phyloP scores from a whole-genome alignment of 2,888 invertebrate species.

The Margaritifera margaritifera region DNA sequence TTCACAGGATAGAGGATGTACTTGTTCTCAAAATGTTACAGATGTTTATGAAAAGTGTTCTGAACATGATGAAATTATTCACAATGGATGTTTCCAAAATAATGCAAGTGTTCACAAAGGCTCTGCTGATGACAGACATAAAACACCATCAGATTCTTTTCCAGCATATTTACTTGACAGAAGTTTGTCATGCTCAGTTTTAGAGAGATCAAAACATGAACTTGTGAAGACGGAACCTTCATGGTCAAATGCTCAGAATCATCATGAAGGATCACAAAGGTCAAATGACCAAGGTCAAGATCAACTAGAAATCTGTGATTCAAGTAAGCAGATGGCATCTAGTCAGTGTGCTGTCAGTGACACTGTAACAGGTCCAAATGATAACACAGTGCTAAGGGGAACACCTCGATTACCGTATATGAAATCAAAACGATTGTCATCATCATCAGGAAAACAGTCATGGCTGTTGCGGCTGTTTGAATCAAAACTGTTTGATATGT shows the following conservation, averaged over 20 bases:
- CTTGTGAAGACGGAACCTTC: constrained; percentile 6
- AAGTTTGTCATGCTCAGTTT: constrained; percentile 50
- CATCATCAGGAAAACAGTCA: constrained; percentile 46
- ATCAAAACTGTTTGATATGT: constrained; percentile 97
- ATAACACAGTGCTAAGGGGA: constrained; percentile 9
- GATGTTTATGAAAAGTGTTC: too few species aligned
- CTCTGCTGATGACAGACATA: too few species aligned
- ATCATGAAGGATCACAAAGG: neutral
- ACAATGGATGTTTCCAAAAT: too few species aligned
- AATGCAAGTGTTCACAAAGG: too few species aligned
- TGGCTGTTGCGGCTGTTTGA: constrained; percentile 91
- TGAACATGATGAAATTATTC: too few species aligned
- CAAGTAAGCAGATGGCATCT: constrained; percentile 1
- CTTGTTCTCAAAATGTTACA: too few species aligned
- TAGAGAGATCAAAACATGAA: constrained; percentile 39
- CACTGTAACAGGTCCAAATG: constrained; percentile 4
- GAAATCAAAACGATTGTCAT: constrained; percentile 28
- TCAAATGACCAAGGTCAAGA: constrained; percentile 6
- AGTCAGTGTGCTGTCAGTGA: constrained; percentile 5
- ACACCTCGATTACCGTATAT: constrained; percentile 41
- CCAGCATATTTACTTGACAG: constrained; percentile 34
- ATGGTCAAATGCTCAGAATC: neutral
- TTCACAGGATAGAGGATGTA: too few species aligned
- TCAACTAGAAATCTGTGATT: constrained; percentile 5
- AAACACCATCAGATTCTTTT: too few species aligned